Percentiles rank a stretch among this genome's conserved stretches.
phyloP scores from a whole-genome alignment of 2,797 vertebrate genomes.

The Paramormyrops hopkinsi region DNA sequence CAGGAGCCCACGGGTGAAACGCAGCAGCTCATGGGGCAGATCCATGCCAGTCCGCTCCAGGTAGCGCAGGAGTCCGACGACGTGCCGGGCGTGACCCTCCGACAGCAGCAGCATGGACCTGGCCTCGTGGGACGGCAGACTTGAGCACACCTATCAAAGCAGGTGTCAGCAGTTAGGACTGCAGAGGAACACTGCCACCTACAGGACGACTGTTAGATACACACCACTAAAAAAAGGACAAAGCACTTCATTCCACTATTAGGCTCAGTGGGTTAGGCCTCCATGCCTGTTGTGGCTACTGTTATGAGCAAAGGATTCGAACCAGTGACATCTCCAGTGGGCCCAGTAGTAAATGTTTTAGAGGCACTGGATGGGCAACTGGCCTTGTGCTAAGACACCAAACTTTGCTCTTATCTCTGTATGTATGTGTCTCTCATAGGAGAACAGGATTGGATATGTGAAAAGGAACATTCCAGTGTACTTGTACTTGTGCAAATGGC shows the following conservation, averaged over 20 bases:
- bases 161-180: not conserved
- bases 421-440: not conserved
- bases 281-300: not conserved
- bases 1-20: conserved; percentile 48
- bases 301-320: too few relatives aligned
- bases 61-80: conserved; percentile 54
- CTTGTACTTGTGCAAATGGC: not conserved
- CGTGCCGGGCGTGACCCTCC: conserved; percentile 54
- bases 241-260: not conserved
- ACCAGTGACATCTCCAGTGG: not conserved
- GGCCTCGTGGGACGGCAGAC: not conserved
- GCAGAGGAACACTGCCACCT: conserved; percentile 6
- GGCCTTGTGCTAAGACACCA: not conserved
- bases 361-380: not conserved
- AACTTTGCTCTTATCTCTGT: not conserved
- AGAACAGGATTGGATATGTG: not conserved
- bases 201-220: not conserved
- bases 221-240: not conserved
- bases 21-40: conserved; percentile 54
- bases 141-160: not conserved
- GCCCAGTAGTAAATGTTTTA: not conserved
- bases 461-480: not conserved
- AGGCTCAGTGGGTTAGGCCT: not conserved
- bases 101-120: conserved; percentile 61
- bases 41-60: conserved; percentile 43